Base-by-base conservation (phyloP, 2,888 invertebrate species). In the Xestia ashworthii region DNA sequence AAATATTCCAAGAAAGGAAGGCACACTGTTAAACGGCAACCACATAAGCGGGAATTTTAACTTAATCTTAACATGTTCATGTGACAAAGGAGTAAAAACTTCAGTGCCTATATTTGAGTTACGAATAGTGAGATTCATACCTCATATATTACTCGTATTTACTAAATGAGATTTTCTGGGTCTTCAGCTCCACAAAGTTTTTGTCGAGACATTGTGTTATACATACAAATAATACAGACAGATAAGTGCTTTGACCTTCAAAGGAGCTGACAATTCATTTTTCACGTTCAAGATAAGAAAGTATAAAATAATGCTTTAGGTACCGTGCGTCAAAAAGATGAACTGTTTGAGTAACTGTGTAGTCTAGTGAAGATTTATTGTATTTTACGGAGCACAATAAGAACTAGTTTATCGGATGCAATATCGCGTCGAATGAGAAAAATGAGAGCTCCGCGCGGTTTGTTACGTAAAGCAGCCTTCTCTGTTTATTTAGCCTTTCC, bases 361-460 rank as follows among this genome's bases (percentile, higher is more conserved):
- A 19, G 53, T 25, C 19, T 48, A 67, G 19, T 55, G 60, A 41
- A 48, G 62, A 48, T 62, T 76, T 50, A 73, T 67, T 41, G 58
- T 70, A 48, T 73, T 70, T 68, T 53, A 68, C 82, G 64, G 67
- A 85, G 70, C 46, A 64, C 67, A 73, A 76, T 76, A 83, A 82
- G 32, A 71, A 65, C 65, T 77, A 85, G 55, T 83, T 78, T 83
- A 86, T 74, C 76, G 62, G 73, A 70, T 71, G 53, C 69, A 83
- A 83, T 79, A 79, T 76, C 44, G 44, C 41, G 25, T 38, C 41
- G 38, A 58, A 76, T 16, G 68, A 73, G 70, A 85, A 77, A 70
- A 74, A 74, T 76, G 16, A 73, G 64, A 74, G 25, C 53, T 44
- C 48, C 32, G 11, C 55, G 71, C 71, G 68, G 68, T 77, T 82